phyloP scores from a whole-genome alignment of 92 coral and sea anemone genomes.

The Siderastrea siderea region DNA sequence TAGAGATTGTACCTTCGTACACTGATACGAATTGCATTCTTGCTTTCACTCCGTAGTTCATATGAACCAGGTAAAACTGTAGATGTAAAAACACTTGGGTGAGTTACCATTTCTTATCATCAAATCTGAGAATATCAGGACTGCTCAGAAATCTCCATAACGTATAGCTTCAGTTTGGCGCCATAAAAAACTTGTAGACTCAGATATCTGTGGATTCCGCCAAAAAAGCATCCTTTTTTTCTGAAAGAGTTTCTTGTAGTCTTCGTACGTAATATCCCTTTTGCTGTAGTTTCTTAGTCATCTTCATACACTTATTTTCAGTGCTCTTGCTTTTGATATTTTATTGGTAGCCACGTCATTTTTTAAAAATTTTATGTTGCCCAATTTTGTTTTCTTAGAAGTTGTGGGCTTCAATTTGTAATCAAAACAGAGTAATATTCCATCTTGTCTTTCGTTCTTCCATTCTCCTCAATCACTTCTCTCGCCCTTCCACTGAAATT shows the following conservation, averaged over 20 bases:
- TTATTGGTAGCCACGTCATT: too few species aligned
- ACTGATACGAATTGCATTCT: not conserved
- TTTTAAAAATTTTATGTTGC: not conserved
- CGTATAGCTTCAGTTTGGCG: not conserved
- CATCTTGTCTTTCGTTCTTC: not conserved
- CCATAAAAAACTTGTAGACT: not conserved
- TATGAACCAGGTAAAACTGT: too few species aligned
- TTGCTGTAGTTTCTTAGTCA: too few species aligned
- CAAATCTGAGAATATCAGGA: not conserved
- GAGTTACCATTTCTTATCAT: not conserved
- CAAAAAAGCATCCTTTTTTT: too few species aligned
- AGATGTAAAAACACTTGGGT: not conserved
- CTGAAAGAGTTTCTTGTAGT: too few species aligned
- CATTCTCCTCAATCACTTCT: not conserved
- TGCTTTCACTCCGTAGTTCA: not conserved
- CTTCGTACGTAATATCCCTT: too few species aligned
- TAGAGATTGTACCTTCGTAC: not conserved
- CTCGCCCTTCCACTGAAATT: not conserved
- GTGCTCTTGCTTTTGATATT: too few species aligned
- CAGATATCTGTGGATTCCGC: too few species aligned
- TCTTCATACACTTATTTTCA: too few species aligned
- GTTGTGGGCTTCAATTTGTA: not conserved
- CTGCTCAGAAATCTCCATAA: not conserved
- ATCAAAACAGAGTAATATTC: not conserved
- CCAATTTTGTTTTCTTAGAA: not conserved